phyloP scores from a whole-genome alignment of 2,113 vertebrate species.

The Tragelaphus strepsiceros region DNA sequence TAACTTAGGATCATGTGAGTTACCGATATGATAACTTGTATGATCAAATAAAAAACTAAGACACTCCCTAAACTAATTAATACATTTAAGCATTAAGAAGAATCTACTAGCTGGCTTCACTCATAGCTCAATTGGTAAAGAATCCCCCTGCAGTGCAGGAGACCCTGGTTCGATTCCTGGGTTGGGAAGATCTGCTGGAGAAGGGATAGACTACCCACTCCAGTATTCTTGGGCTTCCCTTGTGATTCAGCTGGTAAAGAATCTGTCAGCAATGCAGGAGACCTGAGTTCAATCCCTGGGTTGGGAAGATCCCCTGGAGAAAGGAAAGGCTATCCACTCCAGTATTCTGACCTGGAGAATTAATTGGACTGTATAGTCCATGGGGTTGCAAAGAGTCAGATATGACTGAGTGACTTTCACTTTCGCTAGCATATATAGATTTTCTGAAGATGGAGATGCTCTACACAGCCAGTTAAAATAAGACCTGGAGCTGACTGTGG shows the following conservation, averaged over 20 bases:
- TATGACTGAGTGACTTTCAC: background rate
- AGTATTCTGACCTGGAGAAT: background rate
- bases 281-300: background rate
- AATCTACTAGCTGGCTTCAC: background rate
- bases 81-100: background rate
- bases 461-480: background rate
- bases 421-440: background rate
- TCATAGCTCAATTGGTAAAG: background rate
- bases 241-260: background rate
- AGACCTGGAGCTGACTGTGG: background rate
- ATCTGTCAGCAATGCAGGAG: background rate
- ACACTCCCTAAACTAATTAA: background rate
- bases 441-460: background rate
- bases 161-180: background rate
- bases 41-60: background rate
- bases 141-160: background rate
- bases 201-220: background rate
- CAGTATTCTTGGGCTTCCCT: background rate
- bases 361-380: background rate
- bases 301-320: background rate
- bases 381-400: background rate
- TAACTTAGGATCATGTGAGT: background rate
- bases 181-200: background rate
- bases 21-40: background rate
- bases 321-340: background rate